phyloP scores from a whole-genome alignment of 2,888 invertebrate species.

The Parnassius smintheus region DNA sequence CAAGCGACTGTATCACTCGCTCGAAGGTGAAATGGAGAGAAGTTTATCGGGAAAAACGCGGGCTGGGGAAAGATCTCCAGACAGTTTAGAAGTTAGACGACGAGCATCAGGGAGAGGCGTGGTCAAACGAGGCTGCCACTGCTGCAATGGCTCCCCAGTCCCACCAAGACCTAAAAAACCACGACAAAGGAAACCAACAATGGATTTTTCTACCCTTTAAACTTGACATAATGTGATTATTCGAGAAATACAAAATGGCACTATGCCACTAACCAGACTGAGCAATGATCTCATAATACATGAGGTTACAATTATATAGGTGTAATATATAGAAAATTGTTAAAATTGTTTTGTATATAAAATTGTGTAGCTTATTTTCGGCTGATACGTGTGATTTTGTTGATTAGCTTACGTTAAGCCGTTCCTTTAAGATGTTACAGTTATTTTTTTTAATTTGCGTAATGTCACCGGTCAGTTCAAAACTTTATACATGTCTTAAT shows the following conservation, averaged over 20 bases:
- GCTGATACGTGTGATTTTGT: conserved; percentile 43
- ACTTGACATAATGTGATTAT: not conserved
- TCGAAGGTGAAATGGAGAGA: conserved; percentile 55
- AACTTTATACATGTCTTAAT: conserved; percentile 36
- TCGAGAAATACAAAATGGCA: conserved; percentile 9
- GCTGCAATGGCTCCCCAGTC: conserved; percentile 81
- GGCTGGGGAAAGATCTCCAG: conserved; percentile 52
- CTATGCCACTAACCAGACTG: conserved; percentile 46
- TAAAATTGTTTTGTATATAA: conserved; percentile 74
- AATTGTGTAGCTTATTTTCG: conserved; percentile 52
- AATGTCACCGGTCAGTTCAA: conserved; percentile 61
- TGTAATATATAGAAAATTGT: conserved; percentile 52
- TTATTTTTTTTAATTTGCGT: conserved; percentile 43
- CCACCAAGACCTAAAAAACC: conserved; percentile 74
- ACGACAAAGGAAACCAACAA: conserved; percentile 53
- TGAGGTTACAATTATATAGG: conserved; percentile 50
- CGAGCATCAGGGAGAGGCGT: conserved; percentile 77
- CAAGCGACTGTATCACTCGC: conserved; percentile 47
- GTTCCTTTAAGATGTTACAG: conserved; percentile 55
- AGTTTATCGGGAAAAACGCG: conserved; percentile 68
- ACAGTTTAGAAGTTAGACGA: conserved; percentile 46
- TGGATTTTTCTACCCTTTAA: conserved; percentile 44
- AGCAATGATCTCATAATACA: conserved; percentile 53
- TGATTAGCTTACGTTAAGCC: conserved; percentile 52
- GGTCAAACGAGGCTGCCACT: conserved; percentile 82